Conservation (phyloP, 1,140 invertebrate genomes). For the Sinonovacula constricta region DNA sequence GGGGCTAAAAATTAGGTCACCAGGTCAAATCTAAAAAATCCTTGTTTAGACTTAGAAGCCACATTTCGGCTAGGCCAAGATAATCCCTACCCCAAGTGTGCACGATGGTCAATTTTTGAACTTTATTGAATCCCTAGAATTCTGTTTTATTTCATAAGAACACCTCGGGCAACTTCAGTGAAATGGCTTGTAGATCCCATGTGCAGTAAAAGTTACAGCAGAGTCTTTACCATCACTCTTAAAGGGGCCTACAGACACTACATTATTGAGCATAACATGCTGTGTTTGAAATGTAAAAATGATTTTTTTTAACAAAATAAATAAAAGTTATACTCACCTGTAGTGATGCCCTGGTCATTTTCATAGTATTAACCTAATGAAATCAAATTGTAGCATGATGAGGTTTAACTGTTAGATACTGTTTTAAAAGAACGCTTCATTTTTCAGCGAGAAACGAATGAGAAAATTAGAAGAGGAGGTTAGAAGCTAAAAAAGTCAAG, state of each 20-base stretch:
- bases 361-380: constrained; percentile 26
- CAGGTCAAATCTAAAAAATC: constrained; percentile 9
- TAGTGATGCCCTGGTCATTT: constrained; percentile 28
- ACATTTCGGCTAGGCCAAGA: constrained; percentile 25
- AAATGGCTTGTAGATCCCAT: constrained; percentile 30
- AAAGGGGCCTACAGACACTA: constrained; percentile 26
- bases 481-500: constrained; percentile 26
- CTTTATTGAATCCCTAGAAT: constrained; percentile 26
- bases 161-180: constrained; percentile 23
- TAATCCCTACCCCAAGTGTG: constrained; percentile 27
- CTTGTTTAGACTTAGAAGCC: constrained; percentile 30
- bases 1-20: neutral
- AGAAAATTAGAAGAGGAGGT: constrained; percentile 28
- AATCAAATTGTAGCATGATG: constrained; percentile 30
- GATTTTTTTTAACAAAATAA: constrained; percentile 23
- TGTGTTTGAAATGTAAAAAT: constrained; percentile 29
- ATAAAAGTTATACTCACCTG: constrained; percentile 30
- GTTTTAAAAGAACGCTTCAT: constrained; percentile 29
- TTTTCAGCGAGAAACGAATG: constrained; percentile 30
- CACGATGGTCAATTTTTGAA: constrained; percentile 26
- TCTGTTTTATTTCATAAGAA: constrained; percentile 31
- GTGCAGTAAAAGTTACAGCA: constrained; percentile 28
- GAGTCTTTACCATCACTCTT: constrained; percentile 27
- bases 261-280: constrained; percentile 30
- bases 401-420: constrained; percentile 30